These are phyloP conservation scores for Campoletis raptor DNA, from an alignment of 2,888 invertebrate species.

Conservation along the genomic window DNA sequence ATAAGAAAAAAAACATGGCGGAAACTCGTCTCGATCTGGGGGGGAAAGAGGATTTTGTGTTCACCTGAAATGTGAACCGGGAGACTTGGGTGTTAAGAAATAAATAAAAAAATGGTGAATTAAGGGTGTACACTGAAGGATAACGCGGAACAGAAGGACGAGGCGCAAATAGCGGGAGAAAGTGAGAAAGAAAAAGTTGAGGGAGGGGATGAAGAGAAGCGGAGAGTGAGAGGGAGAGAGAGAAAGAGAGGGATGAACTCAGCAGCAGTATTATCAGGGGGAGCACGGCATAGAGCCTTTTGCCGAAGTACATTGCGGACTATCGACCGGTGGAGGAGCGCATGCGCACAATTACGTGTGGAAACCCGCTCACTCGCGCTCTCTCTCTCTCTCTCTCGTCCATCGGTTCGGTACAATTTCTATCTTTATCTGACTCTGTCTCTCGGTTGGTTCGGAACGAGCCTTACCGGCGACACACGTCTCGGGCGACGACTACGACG, in stretches of 20 bases:
- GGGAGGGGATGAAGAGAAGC: constrained; percentile 2
- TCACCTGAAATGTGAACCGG: background rate
- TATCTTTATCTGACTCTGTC: constrained; percentile 65
- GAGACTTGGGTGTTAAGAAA: background rate
- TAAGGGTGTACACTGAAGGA: constrained; percentile 31
- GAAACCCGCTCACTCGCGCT: constrained; percentile 71
- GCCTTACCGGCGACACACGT: constrained; percentile 84
- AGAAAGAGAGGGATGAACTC: constrained; percentile 47
- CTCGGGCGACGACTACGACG: constrained; percentile 77
- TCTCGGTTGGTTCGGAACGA: constrained; percentile 62
- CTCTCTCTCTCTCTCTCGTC: constrained; percentile 36
- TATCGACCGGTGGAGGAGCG: constrained; percentile 82
- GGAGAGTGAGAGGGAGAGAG: constrained; percentile 31
- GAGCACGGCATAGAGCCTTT: constrained; percentile 66
- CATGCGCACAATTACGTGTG: constrained; percentile 76
- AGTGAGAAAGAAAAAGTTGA: constrained; percentile 9
- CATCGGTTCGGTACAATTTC: constrained; percentile 15
- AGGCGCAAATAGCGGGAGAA: constrained; percentile 13
- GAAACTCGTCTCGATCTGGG: background rate
- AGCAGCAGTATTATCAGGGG: constrained; percentile 66
- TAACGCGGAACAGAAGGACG: constrained; percentile 21
- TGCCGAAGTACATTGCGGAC: constrained; percentile 81
- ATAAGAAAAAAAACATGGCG: constrained; percentile 13
- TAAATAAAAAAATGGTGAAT: background rate
- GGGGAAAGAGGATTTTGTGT: background rate